Evolutionary conservation across 2,888 invertebrate species (phyloP), one percentile per base, ranked within the genome.

Genomic region (Malthinus seriepunctatus): DNA sequence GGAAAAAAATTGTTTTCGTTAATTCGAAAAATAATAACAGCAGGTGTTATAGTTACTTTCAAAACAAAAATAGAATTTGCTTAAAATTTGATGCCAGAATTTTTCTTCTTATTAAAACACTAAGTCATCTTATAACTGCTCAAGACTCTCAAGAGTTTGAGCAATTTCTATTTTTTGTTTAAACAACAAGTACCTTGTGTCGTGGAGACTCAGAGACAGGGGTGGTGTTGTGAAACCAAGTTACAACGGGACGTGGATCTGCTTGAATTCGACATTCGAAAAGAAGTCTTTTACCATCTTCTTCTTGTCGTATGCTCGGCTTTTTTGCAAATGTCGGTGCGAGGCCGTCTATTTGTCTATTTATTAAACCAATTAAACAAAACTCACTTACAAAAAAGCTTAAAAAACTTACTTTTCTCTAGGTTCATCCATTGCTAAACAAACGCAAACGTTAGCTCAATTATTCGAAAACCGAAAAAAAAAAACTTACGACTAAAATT

Each of bases 301-400:
- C 96, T 81, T 96, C 96, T 81, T 97, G 97, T 78, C 95, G 87
- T 81, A 97, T 97, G 72, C 95, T 90, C 64, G 97, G 97, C 82
- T 97, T 97, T 84, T 96, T 95, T 81, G 95, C 91, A 84, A 97
- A 97, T 77, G 96, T 96, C 76, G 97, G 97, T 81, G 97, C 95
- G 81, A 93, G 90, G 77, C 95, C 96, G 84, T 95, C 95, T 84
- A 95, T 93, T 94, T 95, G 95, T 86, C 95, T 95, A 82, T 8
- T 80, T 74, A 73, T 68, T 12, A 52, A 52, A 32, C 39, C 15
- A 59, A 50, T 35, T 60, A 55, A 50, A 49, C 23, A 31, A 45
- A 52, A 49, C 7, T n/a, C 15, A 32, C 44, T 46, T 11, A 15
- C 8, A 12, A 12, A 47, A 48, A 48, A 34, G 9, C 32, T 5